Evolutionary conservation across 2,113 vertebrate species (phyloP), one percentile per base, ranked within the genome.

Genomic region (Sturnira hondurensis): DNA sequence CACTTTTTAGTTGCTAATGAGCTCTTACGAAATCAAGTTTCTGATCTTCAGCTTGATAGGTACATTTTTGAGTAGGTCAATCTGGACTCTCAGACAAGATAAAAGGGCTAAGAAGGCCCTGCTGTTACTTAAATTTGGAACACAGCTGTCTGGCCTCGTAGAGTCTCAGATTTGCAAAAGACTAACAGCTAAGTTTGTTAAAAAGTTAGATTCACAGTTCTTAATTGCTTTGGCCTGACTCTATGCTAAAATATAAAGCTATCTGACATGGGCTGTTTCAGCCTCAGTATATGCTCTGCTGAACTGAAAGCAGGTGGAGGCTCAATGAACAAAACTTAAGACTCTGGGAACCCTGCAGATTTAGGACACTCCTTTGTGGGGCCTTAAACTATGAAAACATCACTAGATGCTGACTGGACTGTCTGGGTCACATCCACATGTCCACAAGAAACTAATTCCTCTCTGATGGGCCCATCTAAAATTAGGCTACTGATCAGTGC

Each of bases 311-410:
- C 7, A 93, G 54, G 31, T 36, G 87, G 58, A 45, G 22, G 50
- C 17, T 87, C 78, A 88, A 63, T 70, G 76, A 91, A 71, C n/a
- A 91, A 26, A 89, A 86, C 47, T 93, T n/a, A 82, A 61, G 77
- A 82, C 7, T 93, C 65, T 73, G 41, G 68, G 41, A 87, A 11
- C 76, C 31, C 1, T 94, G 13, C n/a, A 82, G 61, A 96, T 97
- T 96, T 93, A 97, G 86, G 81, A 93, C 71, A 96, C 28, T 41
- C 19, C 56, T 94, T 89, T 80, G 28, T 76, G 38, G 47, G 50
- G 76, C 38, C 70, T 81, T 93, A 76, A 95, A 71, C 89, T 92
- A 94, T 90, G 76, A 93, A 92, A 95, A 81, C 58, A 93, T 92
- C 78, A 88, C 67, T 78, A 68, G 52, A 86, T 83, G 68, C 31